Evolutionary conservation across 2,113 vertebrate species (phyloP).

Genomic region (Megaceryle maxima): DNA sequence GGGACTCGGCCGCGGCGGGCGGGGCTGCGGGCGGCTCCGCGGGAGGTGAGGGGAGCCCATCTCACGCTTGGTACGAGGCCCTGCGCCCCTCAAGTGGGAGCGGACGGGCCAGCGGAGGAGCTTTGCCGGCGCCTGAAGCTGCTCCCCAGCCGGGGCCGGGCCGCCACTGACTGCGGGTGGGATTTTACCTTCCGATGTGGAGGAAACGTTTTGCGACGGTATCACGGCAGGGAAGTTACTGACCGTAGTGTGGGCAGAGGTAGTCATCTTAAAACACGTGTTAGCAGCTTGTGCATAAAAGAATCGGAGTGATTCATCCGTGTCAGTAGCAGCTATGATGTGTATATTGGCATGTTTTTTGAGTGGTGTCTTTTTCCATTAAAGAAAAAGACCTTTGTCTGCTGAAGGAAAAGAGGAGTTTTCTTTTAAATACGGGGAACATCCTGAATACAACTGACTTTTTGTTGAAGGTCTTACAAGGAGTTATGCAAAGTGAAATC

Average conservation of each 20-base stretch:
- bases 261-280: background rate
- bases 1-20: background rate
- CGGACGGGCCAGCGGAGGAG: background rate
- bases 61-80: background rate
- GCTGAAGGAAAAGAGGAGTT: background rate
- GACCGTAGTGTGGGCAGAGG: background rate
- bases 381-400: background rate
- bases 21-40: background rate
- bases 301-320: background rate
- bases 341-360: background rate
- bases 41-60: background rate
- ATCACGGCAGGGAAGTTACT: background rate
- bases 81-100: background rate
- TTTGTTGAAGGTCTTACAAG: background rate
- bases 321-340: background rate
- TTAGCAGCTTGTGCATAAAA: background rate
- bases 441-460: fast-evolving
- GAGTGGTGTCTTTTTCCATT: background rate
- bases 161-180: background rate
- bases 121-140: background rate
- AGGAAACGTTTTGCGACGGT: background rate
- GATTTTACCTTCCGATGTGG: fast-evolving
- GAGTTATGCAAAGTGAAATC: background rate
- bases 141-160: background rate
- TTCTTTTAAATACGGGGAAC: background rate